Evolutionary conservation across 2,888 invertebrate genomes (phyloP).

Genomic region (Automeris io): DNA sequence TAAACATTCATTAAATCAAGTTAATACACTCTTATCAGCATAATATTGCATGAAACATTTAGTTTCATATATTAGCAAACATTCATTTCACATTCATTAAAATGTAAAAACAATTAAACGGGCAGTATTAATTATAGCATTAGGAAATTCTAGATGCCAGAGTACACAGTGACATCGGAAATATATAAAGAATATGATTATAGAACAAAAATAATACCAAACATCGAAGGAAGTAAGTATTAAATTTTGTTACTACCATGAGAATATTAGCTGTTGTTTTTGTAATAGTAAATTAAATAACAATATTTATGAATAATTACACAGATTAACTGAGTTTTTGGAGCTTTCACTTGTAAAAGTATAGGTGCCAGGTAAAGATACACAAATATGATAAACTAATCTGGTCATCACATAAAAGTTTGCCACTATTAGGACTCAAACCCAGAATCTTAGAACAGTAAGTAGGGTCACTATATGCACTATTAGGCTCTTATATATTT

Average conservation of each 20-base stretch:
- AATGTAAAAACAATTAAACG: constrained; percentile 1
- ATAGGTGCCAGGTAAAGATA: too few species aligned
- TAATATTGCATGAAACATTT: not conserved
- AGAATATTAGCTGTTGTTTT: too few species aligned
- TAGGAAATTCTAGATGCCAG: constrained; percentile 62
- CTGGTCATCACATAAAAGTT: too few species aligned
- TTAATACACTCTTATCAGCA: not conserved
- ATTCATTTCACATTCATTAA: constrained; percentile 16
- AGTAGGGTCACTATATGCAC: too few species aligned
- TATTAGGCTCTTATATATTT: too few species aligned
- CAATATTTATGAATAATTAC: constrained; percentile 5
- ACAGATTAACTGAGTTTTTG: too few species aligned
- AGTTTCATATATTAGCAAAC: constrained; percentile 13
- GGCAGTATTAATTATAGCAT: constrained; percentile 15
- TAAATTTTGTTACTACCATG: too few species aligned
- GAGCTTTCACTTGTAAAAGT: too few species aligned
- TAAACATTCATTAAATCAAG: not conserved
- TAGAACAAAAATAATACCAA: constrained; percentile 62
- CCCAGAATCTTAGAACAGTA: too few species aligned
- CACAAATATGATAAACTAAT: too few species aligned
- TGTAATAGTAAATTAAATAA: too few species aligned
- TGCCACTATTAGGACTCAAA: too few species aligned
- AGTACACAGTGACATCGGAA: constrained; percentile 83
- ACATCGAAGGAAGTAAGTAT: constrained; percentile 65
- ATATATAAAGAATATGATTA: constrained; percentile 84